These are phyloP conservation scores for Acomys russatus DNA, from an alignment of 2,797 vertebrate genomes.

Conservation along the genomic window DNA sequence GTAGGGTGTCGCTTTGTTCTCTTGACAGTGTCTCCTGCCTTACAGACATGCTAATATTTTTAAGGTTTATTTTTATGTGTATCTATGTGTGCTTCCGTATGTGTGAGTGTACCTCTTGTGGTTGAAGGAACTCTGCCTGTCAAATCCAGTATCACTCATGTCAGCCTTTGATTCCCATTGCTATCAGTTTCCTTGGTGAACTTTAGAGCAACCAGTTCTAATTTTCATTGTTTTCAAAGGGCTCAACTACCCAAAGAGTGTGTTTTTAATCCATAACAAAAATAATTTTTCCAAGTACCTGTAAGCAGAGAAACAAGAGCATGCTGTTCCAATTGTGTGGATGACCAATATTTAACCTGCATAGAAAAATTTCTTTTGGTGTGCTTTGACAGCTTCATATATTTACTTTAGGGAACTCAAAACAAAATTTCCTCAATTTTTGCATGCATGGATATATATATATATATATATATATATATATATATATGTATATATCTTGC, in stretches of 20 bases:
- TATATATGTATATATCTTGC: background rate
- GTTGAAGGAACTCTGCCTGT: slow-evolving; percentile 33
- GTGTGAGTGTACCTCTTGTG: background rate
- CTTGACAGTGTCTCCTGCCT: no score
- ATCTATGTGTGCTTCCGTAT: background rate
- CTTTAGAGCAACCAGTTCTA: background rate
- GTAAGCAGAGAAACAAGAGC: background rate
- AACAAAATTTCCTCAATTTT: background rate
- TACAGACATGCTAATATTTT: no score
- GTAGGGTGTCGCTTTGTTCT: no score
- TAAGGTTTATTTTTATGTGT: background rate
- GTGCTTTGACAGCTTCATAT: background rate
- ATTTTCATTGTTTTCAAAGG: background rate
- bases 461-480: background rate
- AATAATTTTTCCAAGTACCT: background rate
- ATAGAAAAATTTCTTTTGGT: slow-evolving; percentile 10
- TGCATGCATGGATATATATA: background rate
- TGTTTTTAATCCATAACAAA: slow-evolving; percentile 13
- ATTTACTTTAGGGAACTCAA: slow-evolving; percentile 37
- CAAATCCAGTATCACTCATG: background rate
- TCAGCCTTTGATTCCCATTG: background rate
- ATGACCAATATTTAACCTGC: slow-evolving; percentile 24
- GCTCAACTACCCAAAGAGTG: background rate
- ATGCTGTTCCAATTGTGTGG: background rate
- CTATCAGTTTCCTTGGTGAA: background rate